Conservation (phyloP, 2,888 invertebrate species). For the Caenorhabditis macrosperma region DNA sequence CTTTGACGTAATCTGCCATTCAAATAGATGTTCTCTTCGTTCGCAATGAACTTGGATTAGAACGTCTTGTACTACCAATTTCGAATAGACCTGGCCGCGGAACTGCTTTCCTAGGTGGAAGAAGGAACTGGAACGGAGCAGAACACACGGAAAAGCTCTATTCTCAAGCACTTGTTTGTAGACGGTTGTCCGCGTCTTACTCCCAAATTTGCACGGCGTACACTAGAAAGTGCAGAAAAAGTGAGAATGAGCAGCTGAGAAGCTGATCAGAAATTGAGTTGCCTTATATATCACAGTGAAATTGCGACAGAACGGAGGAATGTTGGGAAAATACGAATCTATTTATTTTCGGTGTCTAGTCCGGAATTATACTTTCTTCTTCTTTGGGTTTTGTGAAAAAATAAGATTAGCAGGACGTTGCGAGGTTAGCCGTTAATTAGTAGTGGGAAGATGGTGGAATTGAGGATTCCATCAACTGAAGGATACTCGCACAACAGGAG, state of each 20-base stretch:
- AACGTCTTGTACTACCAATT: too few relatives aligned
- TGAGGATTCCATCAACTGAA: neutral
- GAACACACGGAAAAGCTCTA: too few relatives aligned
- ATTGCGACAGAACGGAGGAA: neutral
- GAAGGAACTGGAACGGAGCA: too few relatives aligned
- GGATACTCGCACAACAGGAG: neutral
- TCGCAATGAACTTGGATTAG: too few relatives aligned
- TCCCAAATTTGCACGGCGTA: neutral
- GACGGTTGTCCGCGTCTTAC: too few relatives aligned
- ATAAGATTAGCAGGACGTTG: constrained; percentile 20
- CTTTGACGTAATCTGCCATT: neutral
- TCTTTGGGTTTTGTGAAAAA: constrained; percentile 19
- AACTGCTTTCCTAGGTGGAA: too few relatives aligned
- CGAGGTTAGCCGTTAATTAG: constrained; percentile 30
- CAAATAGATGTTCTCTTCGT: neutral
- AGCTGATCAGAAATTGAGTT: neutral
- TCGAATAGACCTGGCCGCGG: too few relatives aligned
- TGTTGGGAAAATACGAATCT: neutral
- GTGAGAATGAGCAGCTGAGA: neutral
- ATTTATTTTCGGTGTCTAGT: neutral
- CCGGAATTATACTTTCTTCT: neutral
- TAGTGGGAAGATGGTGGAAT: constrained; percentile 5
- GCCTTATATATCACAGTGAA: neutral
- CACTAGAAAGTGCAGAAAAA: neutral
- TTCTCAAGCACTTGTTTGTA: too few relatives aligned